A percentile compares a stretch with the other conserved stretches of the same genome.
These are phyloP conservation scores for Trichacis sp. DNA, from an alignment of 2,888 invertebrate species.

Conservation along the genomic window DNA sequence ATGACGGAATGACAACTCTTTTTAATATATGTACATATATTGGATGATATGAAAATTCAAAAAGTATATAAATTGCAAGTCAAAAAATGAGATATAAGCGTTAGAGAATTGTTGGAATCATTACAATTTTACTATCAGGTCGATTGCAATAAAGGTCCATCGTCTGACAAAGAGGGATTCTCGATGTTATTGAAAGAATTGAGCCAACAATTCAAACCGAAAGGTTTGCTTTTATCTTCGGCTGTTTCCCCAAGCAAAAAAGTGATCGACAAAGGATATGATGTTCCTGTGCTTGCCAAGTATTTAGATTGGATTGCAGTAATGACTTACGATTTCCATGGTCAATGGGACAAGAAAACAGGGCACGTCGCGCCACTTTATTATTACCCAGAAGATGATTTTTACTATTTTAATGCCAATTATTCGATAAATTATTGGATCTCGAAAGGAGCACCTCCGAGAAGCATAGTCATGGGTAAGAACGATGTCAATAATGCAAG, in stretches of 20 bases:
- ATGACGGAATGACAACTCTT: no score
- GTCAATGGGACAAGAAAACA: constrained; percentile 92
- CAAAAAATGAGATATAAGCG: no score
- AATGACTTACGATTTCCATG: constrained; percentile 93
- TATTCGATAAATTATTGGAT: constrained; percentile 92
- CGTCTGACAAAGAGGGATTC: constrained; percentile 86
- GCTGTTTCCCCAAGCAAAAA: constrained; percentile 91
- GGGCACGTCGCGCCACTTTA: constrained; percentile 90
- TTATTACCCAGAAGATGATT: constrained; percentile 85
- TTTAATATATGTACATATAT: no score
- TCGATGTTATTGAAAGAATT: constrained; percentile 81
- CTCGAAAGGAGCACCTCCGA: constrained; percentile 82
- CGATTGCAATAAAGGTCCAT: constrained; percentile 86
- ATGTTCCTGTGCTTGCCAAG: constrained; percentile 80
- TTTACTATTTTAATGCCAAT: constrained; percentile 86
- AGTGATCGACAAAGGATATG: constrained; percentile 87
- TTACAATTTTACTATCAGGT: constrained; percentile 73
- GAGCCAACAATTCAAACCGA: constrained; percentile 75
- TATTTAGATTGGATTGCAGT: constrained; percentile 91
- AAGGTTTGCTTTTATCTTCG: constrained; percentile 80
- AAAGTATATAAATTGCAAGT: no score
- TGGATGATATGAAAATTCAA: no score
- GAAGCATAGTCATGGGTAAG: constrained; percentile 84
- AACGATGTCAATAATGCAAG: constrained; percentile 1
- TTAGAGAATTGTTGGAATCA: no score